Evolutionary conservation across 1,140 invertebrate species (phyloP), one percentile per base, ranked within the genome.

Genomic region (Caenorhabditis brenneri): DNA sequence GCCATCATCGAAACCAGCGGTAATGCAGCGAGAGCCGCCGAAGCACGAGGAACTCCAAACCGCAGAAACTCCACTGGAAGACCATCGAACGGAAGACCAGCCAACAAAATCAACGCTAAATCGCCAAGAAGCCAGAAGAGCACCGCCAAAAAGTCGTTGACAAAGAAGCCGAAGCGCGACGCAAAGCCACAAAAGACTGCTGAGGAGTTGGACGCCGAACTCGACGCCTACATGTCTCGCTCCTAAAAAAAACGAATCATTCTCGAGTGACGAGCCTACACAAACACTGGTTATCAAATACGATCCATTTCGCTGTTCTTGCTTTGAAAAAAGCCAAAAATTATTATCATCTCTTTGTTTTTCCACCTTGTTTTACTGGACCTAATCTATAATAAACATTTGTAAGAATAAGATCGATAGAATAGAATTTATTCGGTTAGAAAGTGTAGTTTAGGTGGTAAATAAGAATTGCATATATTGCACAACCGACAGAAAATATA

Each of bases 141-240:
- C 29, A 24, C n/a, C 22, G 31, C 7, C 19, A 29, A 58, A 74
- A n/a, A n/a, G n/a, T n/a, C n/a, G 55, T 12, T 31, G 16, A 42
- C 7, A 7, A 29, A 39, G 81, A 65, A 42, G 53, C 31, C 29
- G 22, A 78, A 58, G 22, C 69, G 79, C n/a, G 49, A 81, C 16
- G 22, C 46, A 24, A 79, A 74, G 27, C 53, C 84, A 39, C 55
- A 84, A 16, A 84, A 83, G 74, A 84, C 84, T 2, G 69, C 55
- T 3, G 84, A 85, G 39, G 82, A 86, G 24, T 33, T 86, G 27
- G 84, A 86, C 33, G 74, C 60, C n/a, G 84, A 86, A 33, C 81
- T 86, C 27, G 84, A 86, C 29, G 82, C 82, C 4, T 86, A 86
- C 82, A 86, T 86, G 84, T 74, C 65, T 46, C 65, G 65, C 36